Evolutionary conservation across 2,113 vertebrate species (phyloP).

Genomic region (Plotosus lineatus): DNA sequence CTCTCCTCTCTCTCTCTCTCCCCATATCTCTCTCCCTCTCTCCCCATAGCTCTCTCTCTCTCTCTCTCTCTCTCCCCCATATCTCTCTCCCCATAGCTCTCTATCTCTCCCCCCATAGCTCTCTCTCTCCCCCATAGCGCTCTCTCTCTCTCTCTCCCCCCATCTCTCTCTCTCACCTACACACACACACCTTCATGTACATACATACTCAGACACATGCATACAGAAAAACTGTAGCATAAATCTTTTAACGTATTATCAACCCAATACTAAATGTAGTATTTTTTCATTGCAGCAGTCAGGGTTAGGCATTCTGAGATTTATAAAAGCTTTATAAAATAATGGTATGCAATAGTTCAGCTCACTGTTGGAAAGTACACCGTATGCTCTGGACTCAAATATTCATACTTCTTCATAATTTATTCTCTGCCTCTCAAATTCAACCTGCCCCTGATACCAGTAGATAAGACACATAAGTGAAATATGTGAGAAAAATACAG

Average conservation of each 20-base stretch:
- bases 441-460: background rate
- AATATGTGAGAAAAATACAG: background rate
- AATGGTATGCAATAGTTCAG: background rate
- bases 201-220: constrained; percentile 16
- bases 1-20: too few species aligned
- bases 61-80: too few species aligned
- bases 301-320: background rate
- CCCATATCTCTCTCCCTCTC: too few species aligned
- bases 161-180: background rate
- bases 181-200: background rate
- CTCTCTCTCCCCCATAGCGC: too few species aligned
- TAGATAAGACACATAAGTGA: background rate
- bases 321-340: constrained; percentile 1
- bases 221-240: background rate
- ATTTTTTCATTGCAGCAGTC: background rate
- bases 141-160: too few species aligned
- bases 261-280: background rate
- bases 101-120: too few species aligned
- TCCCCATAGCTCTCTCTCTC: too few species aligned
- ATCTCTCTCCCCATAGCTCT: too few species aligned
- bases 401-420: background rate
- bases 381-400: background rate
- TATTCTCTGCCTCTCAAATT: background rate
- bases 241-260: background rate
- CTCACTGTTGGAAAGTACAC: background rate